Evolutionary conservation across 1,140 invertebrate species (phyloP).

Genomic region (Psilanteris sp.): DNA sequence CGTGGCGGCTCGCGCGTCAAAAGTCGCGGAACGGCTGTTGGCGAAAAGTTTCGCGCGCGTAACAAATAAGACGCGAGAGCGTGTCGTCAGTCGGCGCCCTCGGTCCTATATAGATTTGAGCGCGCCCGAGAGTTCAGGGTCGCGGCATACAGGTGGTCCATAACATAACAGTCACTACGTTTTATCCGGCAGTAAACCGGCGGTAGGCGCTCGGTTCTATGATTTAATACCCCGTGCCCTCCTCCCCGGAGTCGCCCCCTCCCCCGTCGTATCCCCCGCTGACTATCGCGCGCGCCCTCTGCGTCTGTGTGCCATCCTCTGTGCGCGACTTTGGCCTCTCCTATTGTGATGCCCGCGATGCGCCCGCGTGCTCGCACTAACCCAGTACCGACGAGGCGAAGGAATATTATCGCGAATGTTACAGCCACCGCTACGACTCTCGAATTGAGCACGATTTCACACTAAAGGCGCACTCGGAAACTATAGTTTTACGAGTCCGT

Average conservation of each 20-base stretch:
- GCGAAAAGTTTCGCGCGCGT: slow-evolving; percentile 38
- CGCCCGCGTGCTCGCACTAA: slow-evolving; percentile 57
- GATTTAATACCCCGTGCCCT: slow-evolving; percentile 79
- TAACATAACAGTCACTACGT: slow-evolving; percentile 81
- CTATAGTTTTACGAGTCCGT: slow-evolving; percentile 59
- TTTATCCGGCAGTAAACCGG: slow-evolving; percentile 81
- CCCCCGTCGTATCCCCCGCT: slow-evolving; percentile 24
- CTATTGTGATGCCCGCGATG: slow-evolving; percentile 47
- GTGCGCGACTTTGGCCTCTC: slow-evolving; percentile 4
- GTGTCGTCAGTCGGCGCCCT: slow-evolving; percentile 61
- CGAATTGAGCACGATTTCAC: slow-evolving; percentile 58
- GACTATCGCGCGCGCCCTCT: slow-evolving; percentile 20
- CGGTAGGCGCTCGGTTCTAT: slow-evolving; percentile 78
- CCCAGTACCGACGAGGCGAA: slow-evolving; percentile 38
- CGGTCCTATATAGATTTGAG: slow-evolving; percentile 73
- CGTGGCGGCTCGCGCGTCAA: slow-evolving; percentile 14
- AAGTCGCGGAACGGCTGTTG: slow-evolving; percentile 36
- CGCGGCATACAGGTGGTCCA: slow-evolving; percentile 81
- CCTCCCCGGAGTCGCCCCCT: slow-evolving; percentile 63
- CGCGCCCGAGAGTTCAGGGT: slow-evolving; percentile 77
- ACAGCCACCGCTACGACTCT: slow-evolving; percentile 57
- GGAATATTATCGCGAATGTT: slow-evolving; percentile 59
- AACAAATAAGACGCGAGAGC: slow-evolving; percentile 53
- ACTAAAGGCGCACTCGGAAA: slow-evolving; percentile 46
- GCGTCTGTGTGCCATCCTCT: slow-evolving; percentile 17